A percentile compares a stretch with the other conserved stretches of the same genome.
These are phyloP conservation scores for Byasa hedistus DNA, from an alignment of 2,888 invertebrate species.

Conservation along the genomic window DNA sequence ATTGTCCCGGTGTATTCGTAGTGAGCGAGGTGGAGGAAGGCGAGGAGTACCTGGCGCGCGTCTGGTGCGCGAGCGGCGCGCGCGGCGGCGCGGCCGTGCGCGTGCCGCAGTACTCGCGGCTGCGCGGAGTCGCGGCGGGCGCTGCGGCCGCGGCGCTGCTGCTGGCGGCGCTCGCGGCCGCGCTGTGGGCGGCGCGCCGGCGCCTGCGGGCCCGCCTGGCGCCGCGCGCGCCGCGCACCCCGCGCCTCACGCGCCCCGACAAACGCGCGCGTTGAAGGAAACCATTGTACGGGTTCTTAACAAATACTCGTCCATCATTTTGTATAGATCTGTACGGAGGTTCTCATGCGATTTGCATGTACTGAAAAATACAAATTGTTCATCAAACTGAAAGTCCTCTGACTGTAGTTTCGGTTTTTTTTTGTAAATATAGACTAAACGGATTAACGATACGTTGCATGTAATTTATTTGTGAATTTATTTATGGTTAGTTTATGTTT, in stretches of 20 bases:
- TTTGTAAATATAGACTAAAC: slow-evolving; percentile 3
- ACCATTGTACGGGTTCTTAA: not conserved
- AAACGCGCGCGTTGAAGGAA: slow-evolving; percentile 6
- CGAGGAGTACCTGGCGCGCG: slow-evolving; percentile 86
- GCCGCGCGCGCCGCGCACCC: slow-evolving; percentile 49
- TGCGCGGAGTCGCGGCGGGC: slow-evolving; percentile 85
- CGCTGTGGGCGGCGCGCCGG: slow-evolving; percentile 70
- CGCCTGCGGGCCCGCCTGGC: slow-evolving; percentile 43
- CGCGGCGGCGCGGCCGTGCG: slow-evolving; percentile 82
- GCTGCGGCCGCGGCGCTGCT: slow-evolving; percentile 85
- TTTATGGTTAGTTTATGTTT: not conserved
- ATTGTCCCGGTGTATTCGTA: too few relatives aligned
- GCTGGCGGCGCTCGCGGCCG: slow-evolving; percentile 82
- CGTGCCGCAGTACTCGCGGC: slow-evolving; percentile 85
- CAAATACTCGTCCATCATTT: not conserved
- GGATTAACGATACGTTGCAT: not conserved
- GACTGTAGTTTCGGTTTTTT: not conserved
- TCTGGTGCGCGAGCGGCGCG: slow-evolving; percentile 82
- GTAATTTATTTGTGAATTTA: not conserved
- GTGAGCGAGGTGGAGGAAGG: slow-evolving; percentile 87
- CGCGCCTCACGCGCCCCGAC: slow-evolving; percentile 18
- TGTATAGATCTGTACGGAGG: not conserved
- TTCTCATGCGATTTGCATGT: not conserved
- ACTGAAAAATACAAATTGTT: too few relatives aligned
- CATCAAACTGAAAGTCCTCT: not conserved